phyloP scores from a whole-genome alignment of 2,113 vertebrate genomes.

The Arothron firmamentum region DNA sequence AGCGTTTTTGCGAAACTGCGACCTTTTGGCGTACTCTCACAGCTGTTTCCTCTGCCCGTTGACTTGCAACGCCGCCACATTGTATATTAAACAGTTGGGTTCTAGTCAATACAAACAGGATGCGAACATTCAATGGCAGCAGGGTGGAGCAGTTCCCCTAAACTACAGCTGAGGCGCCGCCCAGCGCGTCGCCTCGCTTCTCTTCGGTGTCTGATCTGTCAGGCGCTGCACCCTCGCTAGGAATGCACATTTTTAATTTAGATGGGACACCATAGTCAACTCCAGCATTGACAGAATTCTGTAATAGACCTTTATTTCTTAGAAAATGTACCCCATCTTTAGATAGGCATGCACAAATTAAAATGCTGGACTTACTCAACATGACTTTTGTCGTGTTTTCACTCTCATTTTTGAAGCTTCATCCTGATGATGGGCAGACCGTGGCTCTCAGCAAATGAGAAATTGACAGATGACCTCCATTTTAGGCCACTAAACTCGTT shows the following conservation, averaged over 20 bases:
- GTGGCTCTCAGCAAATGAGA: too few species aligned
- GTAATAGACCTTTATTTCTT: neutral
- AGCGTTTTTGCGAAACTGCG: neutral
- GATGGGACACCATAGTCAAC: neutral
- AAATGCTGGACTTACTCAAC: too few species aligned
- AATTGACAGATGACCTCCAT: too few species aligned
- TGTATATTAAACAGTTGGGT: slow-evolving; percentile 30
- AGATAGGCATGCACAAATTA: too few species aligned
- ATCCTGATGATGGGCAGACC: neutral
- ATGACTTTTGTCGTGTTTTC: too few species aligned
- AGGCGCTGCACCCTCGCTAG: neutral
- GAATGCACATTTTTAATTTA: neutral
- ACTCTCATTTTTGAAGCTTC: too few species aligned
- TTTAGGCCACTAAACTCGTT: neutral
- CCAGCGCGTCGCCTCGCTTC: slow-evolving; percentile 33
- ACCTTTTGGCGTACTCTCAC: too few species aligned
- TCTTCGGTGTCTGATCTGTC: slow-evolving; percentile 8
- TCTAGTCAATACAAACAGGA: slow-evolving; percentile 76
- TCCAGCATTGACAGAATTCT: neutral
- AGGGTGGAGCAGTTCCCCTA: slow-evolving; percentile 83
- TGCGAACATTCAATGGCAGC: slow-evolving; percentile 78
- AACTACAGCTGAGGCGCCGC: slow-evolving; percentile 30
- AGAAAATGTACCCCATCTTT: neutral
- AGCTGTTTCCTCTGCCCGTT: slow-evolving; percentile 30
- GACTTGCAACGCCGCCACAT: slow-evolving; percentile 31